A percentile compares a stretch with the other conserved stretches of the same genome.
phyloP scores from a whole-genome alignment of 2,113 vertebrate species.

The Xenus cinereus region DNA sequence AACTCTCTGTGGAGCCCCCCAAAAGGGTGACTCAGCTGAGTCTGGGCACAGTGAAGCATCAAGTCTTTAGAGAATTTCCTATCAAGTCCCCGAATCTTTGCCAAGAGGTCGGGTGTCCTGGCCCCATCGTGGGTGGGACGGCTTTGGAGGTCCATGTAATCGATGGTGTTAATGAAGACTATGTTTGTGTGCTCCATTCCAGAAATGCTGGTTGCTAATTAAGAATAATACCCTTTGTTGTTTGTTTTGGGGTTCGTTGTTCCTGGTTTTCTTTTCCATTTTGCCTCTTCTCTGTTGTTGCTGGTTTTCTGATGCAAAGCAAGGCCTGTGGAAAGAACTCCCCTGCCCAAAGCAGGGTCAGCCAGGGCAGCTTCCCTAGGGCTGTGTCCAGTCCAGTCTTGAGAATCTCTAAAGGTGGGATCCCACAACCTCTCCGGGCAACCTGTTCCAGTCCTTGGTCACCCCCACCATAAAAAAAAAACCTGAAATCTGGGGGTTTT shows the following conservation, averaged over 20 bases:
- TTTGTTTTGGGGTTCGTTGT: not conserved
- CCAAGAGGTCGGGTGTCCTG: not conserved
- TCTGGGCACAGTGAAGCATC: too few relatives aligned
- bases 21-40: not conserved
- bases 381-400: not conserved
- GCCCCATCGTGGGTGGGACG: too few relatives aligned
- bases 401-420: not conserved
- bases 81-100: not conserved
- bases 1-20: too few relatives aligned
- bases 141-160: not conserved
- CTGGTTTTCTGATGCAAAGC: not conserved
- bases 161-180: not conserved
- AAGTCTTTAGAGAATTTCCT: not conserved
- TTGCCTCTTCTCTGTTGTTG: not conserved
- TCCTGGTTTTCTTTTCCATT: not conserved
- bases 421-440: not conserved
- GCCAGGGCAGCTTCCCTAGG: not conserved
- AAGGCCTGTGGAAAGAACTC: not conserved
- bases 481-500: not conserved
- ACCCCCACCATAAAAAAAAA: not conserved
- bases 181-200: not conserved
- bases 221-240: not conserved
- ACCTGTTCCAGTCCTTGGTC: not conserved
- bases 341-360: not conserved
- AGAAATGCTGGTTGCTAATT: not conserved